Conservation (phyloP, 2,113 vertebrate species). For the Bos javanicus region DNA sequence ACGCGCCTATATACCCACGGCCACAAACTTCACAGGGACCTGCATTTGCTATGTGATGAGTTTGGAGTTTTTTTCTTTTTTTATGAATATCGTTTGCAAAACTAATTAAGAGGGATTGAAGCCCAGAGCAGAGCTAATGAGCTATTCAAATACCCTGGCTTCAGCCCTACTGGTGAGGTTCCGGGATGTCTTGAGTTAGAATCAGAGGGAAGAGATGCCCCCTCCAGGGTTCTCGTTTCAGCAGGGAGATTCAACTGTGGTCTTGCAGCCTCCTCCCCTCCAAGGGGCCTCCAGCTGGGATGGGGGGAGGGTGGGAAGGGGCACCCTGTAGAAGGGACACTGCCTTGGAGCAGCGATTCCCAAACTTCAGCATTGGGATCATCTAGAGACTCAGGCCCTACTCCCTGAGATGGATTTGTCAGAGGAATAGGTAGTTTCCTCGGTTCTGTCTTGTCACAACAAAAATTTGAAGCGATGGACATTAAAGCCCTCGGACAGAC, state of each 20-base stretch:
- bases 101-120: constrained; percentile 67
- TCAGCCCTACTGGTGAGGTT: background rate
- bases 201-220: background rate
- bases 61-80: background rate
- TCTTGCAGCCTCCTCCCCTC: background rate
- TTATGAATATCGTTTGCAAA: constrained; percentile 68
- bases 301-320: background rate
- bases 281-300: background rate
- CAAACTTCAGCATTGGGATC: background rate
- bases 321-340: background rate
- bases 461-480: background rate
- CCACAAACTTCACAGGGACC: background rate
- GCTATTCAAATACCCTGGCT: constrained; percentile 63
- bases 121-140: constrained; percentile 69
- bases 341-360: background rate
- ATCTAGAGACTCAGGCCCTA: background rate
- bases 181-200: background rate
- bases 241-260: background rate
- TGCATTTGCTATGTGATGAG: constrained; percentile 37
- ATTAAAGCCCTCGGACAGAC: background rate
- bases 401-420: background rate
- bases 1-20: background rate
- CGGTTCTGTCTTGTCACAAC: background rate
- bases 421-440: background rate
- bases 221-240: background rate